phyloP scores from a whole-genome alignment of 2,888 invertebrate species.

The Conomelus anceps region DNA sequence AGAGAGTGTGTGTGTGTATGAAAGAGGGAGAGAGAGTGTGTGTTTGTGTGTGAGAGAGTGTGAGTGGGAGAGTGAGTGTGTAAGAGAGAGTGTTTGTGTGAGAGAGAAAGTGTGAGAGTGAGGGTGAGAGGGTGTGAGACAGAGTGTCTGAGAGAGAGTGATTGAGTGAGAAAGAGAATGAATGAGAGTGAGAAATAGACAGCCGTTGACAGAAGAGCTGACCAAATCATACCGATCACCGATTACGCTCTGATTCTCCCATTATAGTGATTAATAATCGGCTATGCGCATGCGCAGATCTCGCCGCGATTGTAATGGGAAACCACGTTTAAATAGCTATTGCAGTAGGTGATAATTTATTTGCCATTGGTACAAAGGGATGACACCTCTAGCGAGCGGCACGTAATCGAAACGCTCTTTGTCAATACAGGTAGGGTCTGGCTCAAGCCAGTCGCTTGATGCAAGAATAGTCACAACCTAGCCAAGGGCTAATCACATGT shows the following conservation, averaged over 20 bases:
- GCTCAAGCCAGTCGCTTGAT: background rate
- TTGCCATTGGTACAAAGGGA: background rate
- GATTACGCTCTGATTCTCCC: background rate
- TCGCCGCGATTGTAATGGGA: background rate
- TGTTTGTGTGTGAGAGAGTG: background rate
- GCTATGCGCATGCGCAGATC: background rate
- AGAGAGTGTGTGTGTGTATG: background rate
- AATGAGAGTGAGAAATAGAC: background rate
- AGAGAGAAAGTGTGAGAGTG: background rate
- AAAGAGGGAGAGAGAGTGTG: background rate
- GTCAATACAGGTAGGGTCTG: background rate
- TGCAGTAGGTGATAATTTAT: background rate
- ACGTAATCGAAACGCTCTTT: background rate
- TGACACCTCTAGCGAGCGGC: background rate
- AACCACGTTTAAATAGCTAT: background rate
- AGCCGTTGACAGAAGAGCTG: background rate
- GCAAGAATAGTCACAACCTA: background rate
- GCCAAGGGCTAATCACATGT: too few species aligned
- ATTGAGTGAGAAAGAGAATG: background rate
- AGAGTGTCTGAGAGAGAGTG: background rate
- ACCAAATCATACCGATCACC: background rate
- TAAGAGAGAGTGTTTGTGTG: background rate
- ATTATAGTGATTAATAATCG: background rate
- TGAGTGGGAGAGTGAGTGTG: background rate
- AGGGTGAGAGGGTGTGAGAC: background rate